Evolutionary conservation across 2,113 vertebrate species (phyloP), one percentile per base, ranked within the genome.

Genomic region (Corynorhinus townsendii): DNA sequence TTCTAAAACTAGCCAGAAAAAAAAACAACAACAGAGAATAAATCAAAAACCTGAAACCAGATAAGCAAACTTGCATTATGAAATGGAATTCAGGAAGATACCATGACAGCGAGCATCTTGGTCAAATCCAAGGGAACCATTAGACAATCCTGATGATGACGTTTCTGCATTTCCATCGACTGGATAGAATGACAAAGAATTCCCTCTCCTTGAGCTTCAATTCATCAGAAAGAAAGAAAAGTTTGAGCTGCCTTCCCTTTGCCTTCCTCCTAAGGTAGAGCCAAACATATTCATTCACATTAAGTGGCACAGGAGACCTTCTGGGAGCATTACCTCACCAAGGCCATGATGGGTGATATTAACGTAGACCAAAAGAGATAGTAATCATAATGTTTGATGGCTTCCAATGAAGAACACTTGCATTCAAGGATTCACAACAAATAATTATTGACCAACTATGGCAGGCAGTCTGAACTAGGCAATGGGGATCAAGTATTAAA

Each of bases 1-100:
- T 92, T 94, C 92, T 95, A 83, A 91, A 91, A 96, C 64, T 95
- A 95, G 30, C 66, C 83, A 81, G 66, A 84, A 72, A 75, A 94
- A 80, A 86, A 43, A 38, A 56, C 22, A 14, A 59, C 7, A 56
- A 26, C 22, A 59, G 56, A 84, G 43, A 71, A 96, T 95, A 84
- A 89, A 95, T 94, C 35, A 89, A 87, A 89, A 91, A 72, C 20
- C 40, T 84, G 30, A 95, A 96, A 87, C 54, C 59, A 81, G 91
- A 94, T 87, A 95, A 93, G 56, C n/a, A 90, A 89, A 81, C 49
- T 93, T 72, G 16, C 22, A 38, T 87, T 86, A 80, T 30, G 75
- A 93, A 93, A 89, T 54, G 30, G 71, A 91, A 80, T 66, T 96
- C 28, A 68, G 45, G 10, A 87, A 93, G 80, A 89, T 45, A 80